Evolutionary conservation across 2,888 invertebrate species (phyloP).

Genomic region (Leptarthrus brevirostris): DNA sequence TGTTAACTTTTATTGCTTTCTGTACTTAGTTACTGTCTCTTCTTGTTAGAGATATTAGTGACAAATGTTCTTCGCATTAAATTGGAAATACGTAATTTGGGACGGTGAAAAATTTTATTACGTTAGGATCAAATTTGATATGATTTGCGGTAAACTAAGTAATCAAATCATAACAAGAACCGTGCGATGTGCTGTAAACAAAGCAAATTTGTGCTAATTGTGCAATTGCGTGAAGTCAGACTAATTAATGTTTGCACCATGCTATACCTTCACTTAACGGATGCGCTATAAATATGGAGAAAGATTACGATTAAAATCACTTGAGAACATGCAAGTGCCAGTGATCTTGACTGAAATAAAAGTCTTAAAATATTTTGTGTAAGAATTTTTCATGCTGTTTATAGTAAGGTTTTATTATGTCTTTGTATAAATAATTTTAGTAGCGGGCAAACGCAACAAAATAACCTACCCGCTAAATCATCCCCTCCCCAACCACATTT

Average conservation of each 20-base stretch:
- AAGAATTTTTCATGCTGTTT: too few species aligned
- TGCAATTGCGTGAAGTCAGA: constrained; percentile 35
- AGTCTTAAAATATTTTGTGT: too few species aligned
- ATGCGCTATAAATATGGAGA: neutral
- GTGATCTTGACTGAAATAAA: too few species aligned
- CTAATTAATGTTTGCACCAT: constrained; percentile 14
- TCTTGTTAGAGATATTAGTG: constrained; percentile 14
- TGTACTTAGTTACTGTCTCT: constrained; percentile 21
- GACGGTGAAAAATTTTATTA: constrained; percentile 17
- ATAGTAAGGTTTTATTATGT: too few species aligned
- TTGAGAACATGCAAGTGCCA: neutral
- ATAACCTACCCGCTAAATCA: too few species aligned
- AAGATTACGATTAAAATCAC: neutral
- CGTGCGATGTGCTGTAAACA: neutral
- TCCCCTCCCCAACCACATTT: too few species aligned
- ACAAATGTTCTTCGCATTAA: constrained; percentile 10
- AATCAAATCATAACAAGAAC: constrained; percentile 9
- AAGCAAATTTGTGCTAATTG: constrained; percentile 30
- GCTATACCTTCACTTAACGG: constrained; percentile 7
- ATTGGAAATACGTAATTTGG: neutral
- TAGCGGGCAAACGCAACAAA: too few species aligned
- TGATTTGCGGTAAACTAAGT: constrained; percentile 2
- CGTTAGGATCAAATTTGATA: neutral
- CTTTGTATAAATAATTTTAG: too few species aligned
- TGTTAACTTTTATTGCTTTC: constrained; percentile 41